Conservation (phyloP, 2,888 invertebrate genomes). For the Stenodera caucasica region DNA sequence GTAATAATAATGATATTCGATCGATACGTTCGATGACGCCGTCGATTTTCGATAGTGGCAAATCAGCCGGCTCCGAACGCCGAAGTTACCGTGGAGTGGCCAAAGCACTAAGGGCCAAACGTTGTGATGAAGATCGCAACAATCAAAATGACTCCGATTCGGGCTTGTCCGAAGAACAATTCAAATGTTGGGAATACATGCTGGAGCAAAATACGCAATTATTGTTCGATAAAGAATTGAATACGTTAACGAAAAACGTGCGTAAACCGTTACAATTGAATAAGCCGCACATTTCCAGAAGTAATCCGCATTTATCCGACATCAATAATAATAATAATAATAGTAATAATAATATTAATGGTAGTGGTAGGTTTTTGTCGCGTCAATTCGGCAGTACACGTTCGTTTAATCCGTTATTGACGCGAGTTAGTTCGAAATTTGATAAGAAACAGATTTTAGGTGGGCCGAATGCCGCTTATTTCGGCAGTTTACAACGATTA, state of each 20-base stretch:
- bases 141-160: conserved; percentile 62
- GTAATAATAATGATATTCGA: conserved; percentile 37
- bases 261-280: conserved; percentile 60
- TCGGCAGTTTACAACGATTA: conserved; percentile 79
- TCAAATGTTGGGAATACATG: conserved; percentile 94
- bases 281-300: conserved; percentile 66
- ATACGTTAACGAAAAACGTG: conserved; percentile 70
- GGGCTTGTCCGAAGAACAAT: conserved; percentile 79
- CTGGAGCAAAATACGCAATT: conserved; percentile 87
- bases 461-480: conserved; percentile 85
- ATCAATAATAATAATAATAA: conserved; percentile 45
- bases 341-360: conserved; percentile 47
- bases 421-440: conserved; percentile 63
- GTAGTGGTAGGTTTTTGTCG: conserved; percentile 61
- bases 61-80: conserved; percentile 58
- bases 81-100: conserved; percentile 65
- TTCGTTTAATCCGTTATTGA: conserved; percentile 69
- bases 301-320: conserved; percentile 69
- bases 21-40: conserved; percentile 49
- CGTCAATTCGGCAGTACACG: conserved; percentile 80
- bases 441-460: conserved; percentile 66
- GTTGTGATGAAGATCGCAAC: conserved; percentile 61
- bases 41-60: conserved; percentile 50
- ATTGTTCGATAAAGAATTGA: conserved; percentile 84
- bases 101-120: conserved; percentile 63